Conservation (phyloP, 2,113 vertebrate genomes). For the Sylvilagus bachmani region DNA sequence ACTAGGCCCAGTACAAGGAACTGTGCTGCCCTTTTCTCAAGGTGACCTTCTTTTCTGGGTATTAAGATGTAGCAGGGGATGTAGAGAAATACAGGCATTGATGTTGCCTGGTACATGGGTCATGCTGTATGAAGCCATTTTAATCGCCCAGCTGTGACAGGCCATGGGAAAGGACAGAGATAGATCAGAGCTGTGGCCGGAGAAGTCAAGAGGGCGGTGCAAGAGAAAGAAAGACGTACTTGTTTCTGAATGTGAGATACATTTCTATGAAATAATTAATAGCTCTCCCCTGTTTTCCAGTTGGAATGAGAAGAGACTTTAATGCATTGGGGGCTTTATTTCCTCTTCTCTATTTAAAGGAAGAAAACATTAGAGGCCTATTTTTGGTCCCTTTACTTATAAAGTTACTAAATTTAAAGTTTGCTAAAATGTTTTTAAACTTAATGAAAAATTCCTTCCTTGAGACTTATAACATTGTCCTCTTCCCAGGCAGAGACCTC, state of each 20-base stretch:
- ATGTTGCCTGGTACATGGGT: slow-evolving; percentile 15
- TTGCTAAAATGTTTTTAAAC: slow-evolving; percentile 6
- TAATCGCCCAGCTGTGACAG: too few relatives aligned
- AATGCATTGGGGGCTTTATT: background rate
- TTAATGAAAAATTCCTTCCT: slow-evolving; percentile 18
- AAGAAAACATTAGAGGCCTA: background rate
- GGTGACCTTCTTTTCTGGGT: slow-evolving; percentile 59
- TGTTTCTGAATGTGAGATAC: slow-evolving; percentile 11
- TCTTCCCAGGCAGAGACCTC: background rate
- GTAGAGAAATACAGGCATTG: background rate
- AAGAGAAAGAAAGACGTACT: background rate
- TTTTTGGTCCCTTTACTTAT: background rate
- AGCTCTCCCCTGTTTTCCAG: background rate
- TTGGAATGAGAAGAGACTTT: background rate
- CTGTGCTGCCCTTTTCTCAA: slow-evolving; percentile 56
- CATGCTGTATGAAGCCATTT: background rate
- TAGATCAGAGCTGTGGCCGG: background rate
- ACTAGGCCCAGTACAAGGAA: slow-evolving; percentile 23
- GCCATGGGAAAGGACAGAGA: background rate
- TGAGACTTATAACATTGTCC: background rate
- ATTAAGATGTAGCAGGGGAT: background rate
- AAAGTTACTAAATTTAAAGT: slow-evolving; percentile 49
- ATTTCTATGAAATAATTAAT: background rate
- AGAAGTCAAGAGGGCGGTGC: background rate
- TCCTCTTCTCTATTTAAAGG: slow-evolving; percentile 11